Percentiles rank a stretch among this genome's conserved stretches.
phyloP scores from a whole-genome alignment of 2,113 vertebrate genomes.

The Camelus bactrianus region DNA sequence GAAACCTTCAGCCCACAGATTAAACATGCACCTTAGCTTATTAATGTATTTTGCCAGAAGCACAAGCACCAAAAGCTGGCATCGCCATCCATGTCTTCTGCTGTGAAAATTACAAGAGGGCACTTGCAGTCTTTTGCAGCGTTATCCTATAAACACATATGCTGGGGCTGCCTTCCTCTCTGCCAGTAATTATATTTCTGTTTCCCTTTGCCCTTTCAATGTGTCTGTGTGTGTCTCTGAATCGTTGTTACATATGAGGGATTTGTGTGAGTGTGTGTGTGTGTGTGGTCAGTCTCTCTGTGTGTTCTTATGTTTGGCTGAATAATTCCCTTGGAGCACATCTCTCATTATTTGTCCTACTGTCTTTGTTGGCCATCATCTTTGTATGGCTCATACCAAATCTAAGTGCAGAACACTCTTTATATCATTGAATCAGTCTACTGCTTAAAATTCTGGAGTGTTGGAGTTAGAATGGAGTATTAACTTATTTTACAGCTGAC shows the following conservation, averaged over 20 bases:
- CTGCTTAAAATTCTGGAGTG: conserved; percentile 2
- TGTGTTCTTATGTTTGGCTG: background rate
- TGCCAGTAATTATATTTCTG: background rate
- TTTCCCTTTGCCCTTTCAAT: background rate
- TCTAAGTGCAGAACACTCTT: background rate
- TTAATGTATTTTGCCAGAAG: background rate
- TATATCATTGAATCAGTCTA: background rate
- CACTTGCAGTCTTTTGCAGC: background rate
- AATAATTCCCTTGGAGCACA: background rate
- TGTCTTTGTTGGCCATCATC: background rate
- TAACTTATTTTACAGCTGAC: conserved; percentile 26
- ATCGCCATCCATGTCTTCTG: background rate
- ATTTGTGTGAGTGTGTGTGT: background rate
- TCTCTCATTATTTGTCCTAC: background rate
- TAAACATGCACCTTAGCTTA: background rate
- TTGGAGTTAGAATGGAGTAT: background rate
- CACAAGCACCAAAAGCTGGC: background rate
- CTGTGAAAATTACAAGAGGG: background rate
- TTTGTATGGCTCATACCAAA: background rate
- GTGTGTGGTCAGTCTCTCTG: background rate
- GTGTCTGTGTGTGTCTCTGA: background rate
- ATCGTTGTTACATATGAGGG: background rate
- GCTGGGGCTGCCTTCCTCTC: background rate
- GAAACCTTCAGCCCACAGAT: background rate
- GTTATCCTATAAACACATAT: background rate